phyloP scores from a whole-genome alignment of 2,797 vertebrate genomes.

The Champsocephalus esox region DNA sequence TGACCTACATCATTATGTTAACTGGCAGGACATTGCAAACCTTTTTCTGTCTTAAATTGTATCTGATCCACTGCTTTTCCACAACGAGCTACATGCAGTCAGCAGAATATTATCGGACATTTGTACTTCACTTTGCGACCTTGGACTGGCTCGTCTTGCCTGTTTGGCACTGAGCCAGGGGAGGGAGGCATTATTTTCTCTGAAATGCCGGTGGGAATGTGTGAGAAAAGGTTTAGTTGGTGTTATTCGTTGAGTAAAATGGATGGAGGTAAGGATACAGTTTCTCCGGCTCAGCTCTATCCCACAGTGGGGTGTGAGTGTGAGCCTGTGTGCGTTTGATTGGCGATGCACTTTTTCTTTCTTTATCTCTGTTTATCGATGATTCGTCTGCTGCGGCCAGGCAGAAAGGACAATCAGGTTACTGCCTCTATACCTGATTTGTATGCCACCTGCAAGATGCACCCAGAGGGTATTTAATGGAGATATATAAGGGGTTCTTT shows the following conservation, averaged over 20 bases:
- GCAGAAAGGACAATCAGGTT: slow-evolving; percentile 58
- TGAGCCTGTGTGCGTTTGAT: slow-evolving; percentile 43
- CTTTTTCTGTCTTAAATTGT: neutral
- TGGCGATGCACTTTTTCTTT: slow-evolving; percentile 50
- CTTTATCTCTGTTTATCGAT: slow-evolving; percentile 67
- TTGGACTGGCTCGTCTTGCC: slow-evolving; percentile 39
- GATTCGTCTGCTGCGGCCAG: slow-evolving; percentile 62
- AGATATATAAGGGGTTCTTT: neutral
- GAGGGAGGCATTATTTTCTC: slow-evolving; percentile 43
- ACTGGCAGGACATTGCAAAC: slow-evolving; percentile 33
- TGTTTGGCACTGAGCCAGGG: slow-evolving; percentile 26
- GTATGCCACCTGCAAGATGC: slow-evolving; percentile 8
- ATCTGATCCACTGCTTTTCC: slow-evolving; percentile 26
- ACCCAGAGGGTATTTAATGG: neutral
- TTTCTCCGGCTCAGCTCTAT: slow-evolving; percentile 76
- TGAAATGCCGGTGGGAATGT: slow-evolving; percentile 34
- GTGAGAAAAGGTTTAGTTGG: slow-evolving; percentile 41
- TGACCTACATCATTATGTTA: slow-evolving; percentile 50
- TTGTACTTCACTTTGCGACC: slow-evolving; percentile 54
- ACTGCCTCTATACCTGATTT: slow-evolving; percentile 18
- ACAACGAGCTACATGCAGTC: slow-evolving; percentile 29
- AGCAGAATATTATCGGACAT: slow-evolving; percentile 47
- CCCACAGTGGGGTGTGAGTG: slow-evolving; percentile 34
- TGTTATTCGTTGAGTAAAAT: slow-evolving; percentile 55
- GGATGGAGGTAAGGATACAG: slow-evolving; percentile 58